phyloP scores from a whole-genome alignment of 2,797 vertebrate species.

The Lycodopsis pacificus region DNA sequence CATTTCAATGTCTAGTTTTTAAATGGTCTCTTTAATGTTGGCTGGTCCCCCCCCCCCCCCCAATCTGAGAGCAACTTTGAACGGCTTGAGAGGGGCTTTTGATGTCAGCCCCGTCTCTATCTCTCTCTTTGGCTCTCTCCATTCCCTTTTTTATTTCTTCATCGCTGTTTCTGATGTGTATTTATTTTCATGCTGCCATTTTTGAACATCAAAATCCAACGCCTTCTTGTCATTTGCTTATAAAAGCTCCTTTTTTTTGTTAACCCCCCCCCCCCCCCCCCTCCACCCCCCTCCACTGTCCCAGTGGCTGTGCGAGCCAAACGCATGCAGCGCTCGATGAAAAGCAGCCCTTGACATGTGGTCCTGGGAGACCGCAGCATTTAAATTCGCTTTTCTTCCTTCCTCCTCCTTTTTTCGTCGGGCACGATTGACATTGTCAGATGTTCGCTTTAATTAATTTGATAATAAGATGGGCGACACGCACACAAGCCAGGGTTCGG shows the following conservation, averaged over 20 bases:
- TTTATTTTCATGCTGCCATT: constrained; percentile 90
- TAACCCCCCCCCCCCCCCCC: constrained; percentile 78
- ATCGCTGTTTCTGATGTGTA: constrained; percentile 84
- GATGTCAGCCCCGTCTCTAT: constrained; percentile 83
- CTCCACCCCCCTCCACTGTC: constrained; percentile 83
- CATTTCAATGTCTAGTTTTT: constrained; percentile 93
- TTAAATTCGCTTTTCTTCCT: constrained; percentile 96
- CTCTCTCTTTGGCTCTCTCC: constrained; percentile 79
- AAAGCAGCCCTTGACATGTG: constrained; percentile 97
- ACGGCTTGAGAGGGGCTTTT: constrained; percentile 82
- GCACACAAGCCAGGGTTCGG: constrained; percentile 87
- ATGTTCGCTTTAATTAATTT: constrained; percentile 99
- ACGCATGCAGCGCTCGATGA: constrained; percentile 90
- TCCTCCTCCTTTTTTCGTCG: constrained; percentile 87
- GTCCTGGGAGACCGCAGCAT: constrained; percentile 95
- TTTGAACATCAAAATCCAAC: constrained; percentile 92
- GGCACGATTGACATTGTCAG: constrained; percentile 99
- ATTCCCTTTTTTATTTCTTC: constrained; percentile 73
- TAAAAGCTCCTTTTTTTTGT: constrained; percentile 80
- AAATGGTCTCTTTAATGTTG: constrained; percentile 89
- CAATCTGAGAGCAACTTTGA: constrained; percentile 88
- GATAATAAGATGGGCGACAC: constrained; percentile 97
- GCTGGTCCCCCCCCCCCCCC: constrained; percentile 77
- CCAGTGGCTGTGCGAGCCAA: constrained; percentile 87
- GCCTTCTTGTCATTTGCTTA: constrained; percentile 90